Evolutionary conservation across 1,140 invertebrate genomes (phyloP).

Genomic region (Caenorhabditis briggsae): DNA sequence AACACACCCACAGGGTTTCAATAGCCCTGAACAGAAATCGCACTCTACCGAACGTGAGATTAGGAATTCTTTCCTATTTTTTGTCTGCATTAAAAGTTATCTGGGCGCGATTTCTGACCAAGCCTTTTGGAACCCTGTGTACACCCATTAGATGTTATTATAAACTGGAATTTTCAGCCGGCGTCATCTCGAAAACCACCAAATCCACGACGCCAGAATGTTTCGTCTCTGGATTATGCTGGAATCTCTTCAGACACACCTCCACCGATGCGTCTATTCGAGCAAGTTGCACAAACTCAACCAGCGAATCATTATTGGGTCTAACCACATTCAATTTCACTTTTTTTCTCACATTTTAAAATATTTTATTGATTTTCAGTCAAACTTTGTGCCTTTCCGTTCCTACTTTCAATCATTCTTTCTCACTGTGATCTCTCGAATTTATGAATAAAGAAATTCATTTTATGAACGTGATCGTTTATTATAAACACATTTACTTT

Average conservation of each 20-base stretch:
- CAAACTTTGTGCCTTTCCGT: not conserved
- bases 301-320: constrained; percentile 59
- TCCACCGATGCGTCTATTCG: constrained; percentile 56
- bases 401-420: not conserved
- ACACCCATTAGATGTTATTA: not conserved
- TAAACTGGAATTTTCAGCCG: not conserved
- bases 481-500: not conserved
- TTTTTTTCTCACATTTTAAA: not conserved
- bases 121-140: too few species aligned
- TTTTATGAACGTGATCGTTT: not conserved
- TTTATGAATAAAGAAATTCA: not conserved
- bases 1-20: not conserved
- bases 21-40: too few species aligned
- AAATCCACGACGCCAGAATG: constrained; percentile 14
- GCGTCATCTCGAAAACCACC: constrained; percentile 26
- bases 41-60: too few species aligned
- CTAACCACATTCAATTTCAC: constrained; percentile 20
- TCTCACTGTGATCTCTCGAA: not conserved
- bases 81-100: too few species aligned
- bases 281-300: constrained; percentile 55
- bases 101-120: too few species aligned
- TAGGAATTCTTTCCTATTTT: too few species aligned
- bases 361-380: not conserved
- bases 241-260: constrained; percentile 53
- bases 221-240: constrained; percentile 56